phyloP scores from a whole-genome alignment of 92 coral and sea anemone genomes.

The Virgularia gustaviana region DNA sequence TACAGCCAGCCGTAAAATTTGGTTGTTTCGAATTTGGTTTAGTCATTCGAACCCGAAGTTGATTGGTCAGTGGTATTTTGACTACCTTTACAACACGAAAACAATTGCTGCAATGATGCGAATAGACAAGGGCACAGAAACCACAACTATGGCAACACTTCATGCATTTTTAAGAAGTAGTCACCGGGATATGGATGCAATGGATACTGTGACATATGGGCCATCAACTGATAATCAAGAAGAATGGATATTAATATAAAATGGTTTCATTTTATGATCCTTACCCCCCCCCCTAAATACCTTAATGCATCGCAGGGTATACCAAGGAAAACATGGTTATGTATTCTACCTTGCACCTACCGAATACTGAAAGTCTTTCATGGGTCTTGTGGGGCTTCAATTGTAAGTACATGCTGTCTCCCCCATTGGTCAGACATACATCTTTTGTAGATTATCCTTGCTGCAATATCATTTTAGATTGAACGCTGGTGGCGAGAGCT shows the following conservation, averaged over 20 bases:
- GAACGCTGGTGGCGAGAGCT: conserved; percentile 19
- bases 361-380: background rate
- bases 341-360: background rate
- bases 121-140: conserved; percentile 4
- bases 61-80: background rate
- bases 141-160: conserved; percentile 3
- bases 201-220: no score
- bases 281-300: background rate
- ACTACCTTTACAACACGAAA: background rate
- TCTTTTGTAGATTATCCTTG: no score
- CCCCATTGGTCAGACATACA: no score
- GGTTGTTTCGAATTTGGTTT: background rate
- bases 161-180: conserved; percentile 13
- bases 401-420: background rate
- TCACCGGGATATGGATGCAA: background rate
- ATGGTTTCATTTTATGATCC: no score
- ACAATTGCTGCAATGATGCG: background rate
- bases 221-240: no score
- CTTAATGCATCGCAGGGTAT: background rate
- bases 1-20: background rate
- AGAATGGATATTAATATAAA: no score
- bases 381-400: background rate
- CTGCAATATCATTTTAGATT: background rate
- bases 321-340: background rate
- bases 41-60: background rate